Base-by-base conservation (phyloP, 2,113 vertebrate genomes). In the Sarotherodon lohbergeri region DNA sequence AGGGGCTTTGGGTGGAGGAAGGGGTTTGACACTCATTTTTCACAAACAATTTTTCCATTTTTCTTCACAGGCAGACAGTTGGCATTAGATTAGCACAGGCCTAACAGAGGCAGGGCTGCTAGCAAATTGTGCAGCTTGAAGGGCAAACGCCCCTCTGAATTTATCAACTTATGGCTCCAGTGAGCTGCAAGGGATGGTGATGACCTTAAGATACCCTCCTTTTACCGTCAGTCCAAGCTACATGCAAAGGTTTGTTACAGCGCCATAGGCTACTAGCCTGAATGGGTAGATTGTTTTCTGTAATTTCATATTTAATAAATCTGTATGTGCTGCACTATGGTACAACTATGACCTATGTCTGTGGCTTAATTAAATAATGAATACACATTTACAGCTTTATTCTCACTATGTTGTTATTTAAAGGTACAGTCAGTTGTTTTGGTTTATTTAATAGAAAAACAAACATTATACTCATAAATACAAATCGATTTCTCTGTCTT, bases 131-230 rank as follows among this genome's bases (percentile, higher is more conserved):
- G 89, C 88, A 54, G 93, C 93, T 96, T 97, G 96, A 96, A 96
- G 96, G 95, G 95, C 96, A 96, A 96, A 96, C 94, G 93, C 95
- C 95, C 94, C 86, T 92, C 95, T 95, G 96, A 95, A 96, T 95
- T 95, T 95, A 96, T 97, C 96, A 96, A 96, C 94, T 95, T 95
- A 95, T 92, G 94, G 93, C 91, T 95, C 93, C 90, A 94, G 86
- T 92, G 93, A 95, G 94, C 94, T 95, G 93, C 90, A 82, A 94
- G 90, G 93, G 92, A 95, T 93, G 89, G 90, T 95, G 95, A 95
- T 95, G 94, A 96, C 96, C 95, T 96, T 96, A 96, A 94, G 94
- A 95, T 95, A 93, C 92, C 93, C 93, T 93, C 92, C 91, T 95
- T 95, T 94, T 94, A 92, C 90, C 90, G 80, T 95, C 94, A 94